Percentiles rank a stretch among this genome's conserved stretches.
These are phyloP conservation scores for Proales similis DNA, from an alignment of 1,140 invertebrate species.

Conservation along the genomic window DNA sequence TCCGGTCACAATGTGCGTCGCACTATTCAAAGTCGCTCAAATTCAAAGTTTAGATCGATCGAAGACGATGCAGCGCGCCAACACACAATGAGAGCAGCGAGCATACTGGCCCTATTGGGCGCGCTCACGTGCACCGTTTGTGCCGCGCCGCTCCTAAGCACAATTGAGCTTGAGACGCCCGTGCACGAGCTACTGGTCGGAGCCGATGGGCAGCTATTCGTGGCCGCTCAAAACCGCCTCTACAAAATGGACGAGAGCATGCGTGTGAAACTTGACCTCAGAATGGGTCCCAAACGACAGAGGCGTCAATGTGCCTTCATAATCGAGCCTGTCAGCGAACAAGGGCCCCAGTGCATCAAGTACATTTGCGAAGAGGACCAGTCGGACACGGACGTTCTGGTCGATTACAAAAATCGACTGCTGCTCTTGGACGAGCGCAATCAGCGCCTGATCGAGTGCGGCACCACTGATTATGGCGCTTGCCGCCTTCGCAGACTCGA, in stretches of 20 bases:
- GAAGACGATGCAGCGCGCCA: too few relatives aligned
- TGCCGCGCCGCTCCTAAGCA: too few relatives aligned
- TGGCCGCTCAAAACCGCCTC: conserved; percentile 24
- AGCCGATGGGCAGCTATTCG: too few relatives aligned
- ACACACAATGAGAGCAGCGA: too few relatives aligned
- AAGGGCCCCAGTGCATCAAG: conserved; percentile 10
- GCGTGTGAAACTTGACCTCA: conserved; percentile 3
- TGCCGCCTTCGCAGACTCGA: conserved; percentile 1
- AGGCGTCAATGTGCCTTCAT: conserved; percentile 29
- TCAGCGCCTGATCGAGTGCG: conserved; percentile 32
- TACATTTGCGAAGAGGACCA: conserved; percentile 31
- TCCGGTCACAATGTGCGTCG: too few relatives aligned
- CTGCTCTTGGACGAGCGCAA: conserved; percentile 29
- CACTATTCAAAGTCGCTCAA: too few relatives aligned
- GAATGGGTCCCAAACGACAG: conserved; percentile 14
- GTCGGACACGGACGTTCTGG: background rate
- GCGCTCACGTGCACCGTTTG: too few relatives aligned
- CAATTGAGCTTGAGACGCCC: too few relatives aligned
- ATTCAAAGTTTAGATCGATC: too few relatives aligned
- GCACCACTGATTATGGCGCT: conserved; percentile 28
- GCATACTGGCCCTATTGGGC: too few relatives aligned
- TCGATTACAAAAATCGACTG: conserved; percentile 21
- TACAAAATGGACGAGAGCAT: conserved; percentile 21
- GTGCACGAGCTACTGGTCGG: too few relatives aligned
- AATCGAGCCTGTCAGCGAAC: background rate